Evolutionary conservation across 2,797 vertebrate species (phyloP).

Genomic region (Enteromius mattozi): DNA sequence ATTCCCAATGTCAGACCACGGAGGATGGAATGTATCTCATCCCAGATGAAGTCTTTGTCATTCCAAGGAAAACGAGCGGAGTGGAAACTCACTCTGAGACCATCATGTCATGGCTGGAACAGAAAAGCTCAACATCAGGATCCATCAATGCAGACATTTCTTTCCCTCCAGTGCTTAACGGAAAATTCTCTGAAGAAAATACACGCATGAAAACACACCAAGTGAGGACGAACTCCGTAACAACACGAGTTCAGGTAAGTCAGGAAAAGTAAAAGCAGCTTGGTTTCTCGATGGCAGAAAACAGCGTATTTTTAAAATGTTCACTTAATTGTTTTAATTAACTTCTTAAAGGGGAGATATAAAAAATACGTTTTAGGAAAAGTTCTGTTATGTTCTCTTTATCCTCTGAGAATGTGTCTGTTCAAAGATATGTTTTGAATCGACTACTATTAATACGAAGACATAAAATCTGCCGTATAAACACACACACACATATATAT

Average conservation of each 20-base stretch:
- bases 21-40: slow-evolving; percentile 86
- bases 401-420: background rate
- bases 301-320: background rate
- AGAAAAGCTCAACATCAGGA: slow-evolving; percentile 79
- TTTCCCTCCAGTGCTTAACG: slow-evolving; percentile 75
- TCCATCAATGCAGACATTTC: slow-evolving; percentile 82
- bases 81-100: slow-evolving; percentile 87
- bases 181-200: slow-evolving; percentile 84
- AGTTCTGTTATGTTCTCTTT: background rate
- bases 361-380: background rate
- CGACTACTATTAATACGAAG: no score
- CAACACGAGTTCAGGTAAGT: slow-evolving; percentile 82
- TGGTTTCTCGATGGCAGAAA: background rate
- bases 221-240: slow-evolving; percentile 75
- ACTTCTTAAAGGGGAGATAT: background rate
- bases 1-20: slow-evolving; percentile 82
- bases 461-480: no score
- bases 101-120: slow-evolving; percentile 83
- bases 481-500: no score
- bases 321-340: background rate
- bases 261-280: background rate
- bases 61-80: slow-evolving; percentile 82
- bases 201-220: slow-evolving; percentile 84
- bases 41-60: slow-evolving; percentile 86
- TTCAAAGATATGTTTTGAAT: background rate